Evolutionary conservation across 1,140 invertebrate species (phyloP), one percentile per base, ranked within the genome.

Genomic region (Dolichoris vasculosae): DNA sequence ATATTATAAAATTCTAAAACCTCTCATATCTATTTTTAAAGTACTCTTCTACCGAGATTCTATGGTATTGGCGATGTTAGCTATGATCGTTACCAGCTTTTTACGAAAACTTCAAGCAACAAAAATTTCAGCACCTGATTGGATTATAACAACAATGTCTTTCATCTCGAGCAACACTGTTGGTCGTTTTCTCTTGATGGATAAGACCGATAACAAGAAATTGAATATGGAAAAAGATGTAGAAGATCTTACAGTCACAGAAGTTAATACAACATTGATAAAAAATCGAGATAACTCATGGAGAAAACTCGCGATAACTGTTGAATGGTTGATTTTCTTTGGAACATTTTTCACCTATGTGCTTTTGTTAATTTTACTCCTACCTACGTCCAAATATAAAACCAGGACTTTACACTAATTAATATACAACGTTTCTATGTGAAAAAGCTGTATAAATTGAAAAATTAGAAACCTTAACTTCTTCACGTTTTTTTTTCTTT

Each of bases 11-110:
- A 43, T 43, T 43, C 20, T 11, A 11, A n/a, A 43, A 71, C 23
- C 20, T 71, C 6, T 40, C 40, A 23, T 35, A 35, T 30, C 83
- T 90, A 1, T 91, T 87, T 26, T 76, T 87, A 11, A 55, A 94
- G 94, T 94, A 20, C 75, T 93, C 11, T 94, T 93, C 59, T 94
- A 94, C 82, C 89, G 92, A 32, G 91, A 92, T 82, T 94, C 93
- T 0, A 83, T 94, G 73, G 84, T 90, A 2, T 71, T 95, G 75
- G 91, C 94, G n/a, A 88, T 89, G 3, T 88, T 94, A 20, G 93
- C 92, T 0, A 87, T 94, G 82, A 85, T 94, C 1, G 48, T 93
- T 4, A 93, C 94, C 8, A 91, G 91, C 0, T 7, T 93, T 7
- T 87, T 93, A 7, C 89, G 91, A 7, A 92, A 92, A 87, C 69